Evolutionary conservation across 2,797 vertebrate species (phyloP).

Genomic region (Apogon hyalosoma): DNA sequence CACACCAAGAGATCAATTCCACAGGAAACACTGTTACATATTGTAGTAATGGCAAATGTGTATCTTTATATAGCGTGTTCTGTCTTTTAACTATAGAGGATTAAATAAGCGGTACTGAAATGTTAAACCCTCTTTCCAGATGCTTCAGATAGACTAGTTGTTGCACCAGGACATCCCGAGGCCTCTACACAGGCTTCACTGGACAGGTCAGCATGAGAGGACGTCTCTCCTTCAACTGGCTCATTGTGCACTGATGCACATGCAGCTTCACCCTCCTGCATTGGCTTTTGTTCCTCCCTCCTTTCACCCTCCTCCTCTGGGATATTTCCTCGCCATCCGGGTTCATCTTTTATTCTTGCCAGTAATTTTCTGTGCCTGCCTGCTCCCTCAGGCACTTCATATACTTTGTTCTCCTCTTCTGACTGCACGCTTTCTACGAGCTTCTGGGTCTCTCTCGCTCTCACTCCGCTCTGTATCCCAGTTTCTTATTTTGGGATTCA

Average conservation of each 20-base stretch:
- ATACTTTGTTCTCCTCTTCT: conserved; percentile 64
- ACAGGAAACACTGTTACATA: too few relatives aligned
- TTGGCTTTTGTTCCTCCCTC: conserved; percentile 58
- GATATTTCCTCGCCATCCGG: conserved; percentile 53
- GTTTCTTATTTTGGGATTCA: conserved; percentile 71
- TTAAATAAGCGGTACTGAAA: not conserved
- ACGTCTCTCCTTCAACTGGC: conserved; percentile 18
- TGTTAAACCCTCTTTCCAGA: conserved; percentile 18
- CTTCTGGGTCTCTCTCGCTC: conserved; percentile 33
- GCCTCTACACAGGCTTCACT: conserved; percentile 28
- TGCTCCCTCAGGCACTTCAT: conserved; percentile 65
- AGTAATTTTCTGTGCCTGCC: conserved; percentile 70
- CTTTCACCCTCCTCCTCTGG: conserved; percentile 54
- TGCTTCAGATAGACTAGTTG: conserved; percentile 44
- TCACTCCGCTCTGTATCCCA: conserved; percentile 58
- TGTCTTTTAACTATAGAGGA: not conserved
- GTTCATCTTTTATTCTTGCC: conserved; percentile 73
- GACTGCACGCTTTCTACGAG: conserved; percentile 49
- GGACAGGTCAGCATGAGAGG: conserved; percentile 51
- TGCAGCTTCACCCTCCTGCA: conserved; percentile 47
- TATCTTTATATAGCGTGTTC: too few relatives aligned
- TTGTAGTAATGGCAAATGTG: too few relatives aligned
- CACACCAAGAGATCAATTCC: too few relatives aligned
- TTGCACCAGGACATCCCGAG: conserved; percentile 31
- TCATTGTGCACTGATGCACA: conserved; percentile 47